Evolutionary conservation across 1,140 invertebrate genomes (phyloP).

Genomic region (Drosophila parvula): DNA sequence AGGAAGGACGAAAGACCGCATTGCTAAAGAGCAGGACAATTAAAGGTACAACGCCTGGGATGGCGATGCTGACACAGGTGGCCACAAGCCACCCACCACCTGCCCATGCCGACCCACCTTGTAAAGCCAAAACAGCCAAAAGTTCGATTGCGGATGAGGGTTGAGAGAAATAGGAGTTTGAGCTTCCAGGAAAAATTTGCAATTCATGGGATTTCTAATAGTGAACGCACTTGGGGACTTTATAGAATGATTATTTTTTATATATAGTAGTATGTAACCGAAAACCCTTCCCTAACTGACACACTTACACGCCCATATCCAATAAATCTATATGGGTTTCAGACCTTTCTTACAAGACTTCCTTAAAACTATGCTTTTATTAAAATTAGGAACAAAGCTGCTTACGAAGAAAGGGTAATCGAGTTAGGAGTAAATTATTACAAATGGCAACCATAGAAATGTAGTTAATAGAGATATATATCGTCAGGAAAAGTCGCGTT

Average conservation of each 20-base stretch:
- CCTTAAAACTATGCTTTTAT: too few species aligned
- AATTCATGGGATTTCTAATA: slow-evolving; percentile 12
- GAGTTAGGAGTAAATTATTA: too few species aligned
- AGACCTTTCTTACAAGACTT: background rate
- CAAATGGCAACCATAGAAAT: too few species aligned
- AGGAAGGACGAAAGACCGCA: slow-evolving; percentile 8
- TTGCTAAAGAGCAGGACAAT: slow-evolving; percentile 44
- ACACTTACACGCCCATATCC: background rate
- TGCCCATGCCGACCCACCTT: background rate
- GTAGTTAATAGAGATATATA: too few species aligned
- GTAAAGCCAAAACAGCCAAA: background rate
- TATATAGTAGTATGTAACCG: background rate
- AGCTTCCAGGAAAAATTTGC: background rate
- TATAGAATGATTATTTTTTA: background rate
- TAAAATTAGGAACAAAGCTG: too few species aligned
- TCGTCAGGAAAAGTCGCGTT: too few species aligned
- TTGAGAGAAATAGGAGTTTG: background rate
- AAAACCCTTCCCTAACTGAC: too few species aligned
- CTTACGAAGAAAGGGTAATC: too few species aligned
- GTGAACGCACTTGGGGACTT: background rate
- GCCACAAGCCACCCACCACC: slow-evolving; percentile 18
- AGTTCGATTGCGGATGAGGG: background rate
- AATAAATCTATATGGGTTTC: background rate
- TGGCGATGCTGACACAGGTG: slow-evolving; percentile 17
- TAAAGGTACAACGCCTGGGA: slow-evolving; percentile 24